These are phyloP conservation scores for Archivesica marissinica DNA, from an alignment of 1,140 invertebrate species.

Conservation along the genomic window DNA sequence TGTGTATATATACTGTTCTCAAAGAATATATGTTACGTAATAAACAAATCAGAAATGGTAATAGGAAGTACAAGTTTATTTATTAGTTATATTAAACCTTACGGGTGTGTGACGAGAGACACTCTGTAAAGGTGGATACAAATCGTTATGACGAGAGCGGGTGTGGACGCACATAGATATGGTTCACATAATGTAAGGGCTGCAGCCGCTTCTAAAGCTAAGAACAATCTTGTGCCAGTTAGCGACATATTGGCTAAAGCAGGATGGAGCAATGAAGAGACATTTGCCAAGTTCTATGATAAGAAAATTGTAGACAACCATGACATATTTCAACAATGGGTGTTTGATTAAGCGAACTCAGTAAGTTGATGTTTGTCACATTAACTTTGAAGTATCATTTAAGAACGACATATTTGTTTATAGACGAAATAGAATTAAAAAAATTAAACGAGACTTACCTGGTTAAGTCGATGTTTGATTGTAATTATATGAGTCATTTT, in stretches of 20 bases:
- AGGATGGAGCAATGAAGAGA: not conserved
- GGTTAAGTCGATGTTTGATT: too few species aligned
- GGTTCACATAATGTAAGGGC: conserved; percentile 50
- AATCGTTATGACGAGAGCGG: conserved; percentile 25
- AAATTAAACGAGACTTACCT: too few species aligned
- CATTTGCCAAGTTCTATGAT: conserved; percentile 20
- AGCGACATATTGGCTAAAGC: conserved; percentile 4
- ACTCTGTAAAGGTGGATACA: conserved; percentile 45
- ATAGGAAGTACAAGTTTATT: conserved; percentile 10
- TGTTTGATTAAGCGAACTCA: too few species aligned
- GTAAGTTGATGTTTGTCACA: too few species aligned
- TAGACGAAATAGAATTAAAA: too few species aligned
- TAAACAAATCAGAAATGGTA: not conserved
- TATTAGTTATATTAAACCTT: conserved; percentile 56
- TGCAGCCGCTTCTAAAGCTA: conserved; percentile 31
- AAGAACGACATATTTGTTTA: too few species aligned
- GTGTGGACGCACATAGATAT: conserved; percentile 42
- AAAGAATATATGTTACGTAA: conserved; percentile 50
- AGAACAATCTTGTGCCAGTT: too few species aligned
- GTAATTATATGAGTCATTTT: too few species aligned
- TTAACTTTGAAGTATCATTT: too few species aligned
- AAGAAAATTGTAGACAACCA: not conserved
- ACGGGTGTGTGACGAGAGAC: conserved; percentile 23
- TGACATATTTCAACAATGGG: not conserved
- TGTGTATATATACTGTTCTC: conserved; percentile 45